Evolutionary conservation across 2,113 vertebrate genomes (phyloP).

Genomic region (Chrysochloris asiatica): DNA sequence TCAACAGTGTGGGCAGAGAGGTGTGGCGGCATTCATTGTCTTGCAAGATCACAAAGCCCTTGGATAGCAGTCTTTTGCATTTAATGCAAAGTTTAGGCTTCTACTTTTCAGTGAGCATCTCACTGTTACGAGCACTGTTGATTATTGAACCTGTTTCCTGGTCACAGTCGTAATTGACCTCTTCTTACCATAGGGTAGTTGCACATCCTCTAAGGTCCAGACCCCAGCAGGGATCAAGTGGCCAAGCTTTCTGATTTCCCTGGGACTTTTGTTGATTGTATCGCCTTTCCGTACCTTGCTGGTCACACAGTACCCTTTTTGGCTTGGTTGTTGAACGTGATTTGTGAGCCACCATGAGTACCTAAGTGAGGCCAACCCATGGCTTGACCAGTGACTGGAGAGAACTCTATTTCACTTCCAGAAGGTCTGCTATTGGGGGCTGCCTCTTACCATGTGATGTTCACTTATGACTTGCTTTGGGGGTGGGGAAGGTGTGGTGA

Average conservation of each 20-base stretch:
- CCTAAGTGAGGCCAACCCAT: slow-evolving; percentile 65
- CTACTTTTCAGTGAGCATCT: no score
- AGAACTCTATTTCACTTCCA: slow-evolving; percentile 67
- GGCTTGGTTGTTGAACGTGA: slow-evolving; percentile 73
- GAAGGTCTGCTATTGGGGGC: slow-evolving; percentile 70
- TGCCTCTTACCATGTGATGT: slow-evolving; percentile 77
- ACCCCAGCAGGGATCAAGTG: slow-evolving; percentile 19
- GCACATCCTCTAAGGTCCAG: slow-evolving; percentile 35
- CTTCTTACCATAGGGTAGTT: slow-evolving; percentile 19
- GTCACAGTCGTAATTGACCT: slow-evolving; percentile 17
- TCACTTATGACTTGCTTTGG: slow-evolving; percentile 82
- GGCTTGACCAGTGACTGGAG: slow-evolving; percentile 65
- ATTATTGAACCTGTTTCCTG: no score
- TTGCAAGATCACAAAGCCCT: no score
- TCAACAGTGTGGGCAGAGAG: no score
- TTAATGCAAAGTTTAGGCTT: no score
- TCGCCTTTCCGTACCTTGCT: slow-evolving; percentile 60
- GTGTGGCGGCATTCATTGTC: no score
- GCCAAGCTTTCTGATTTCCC: slow-evolving; percentile 51
- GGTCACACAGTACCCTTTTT: slow-evolving; percentile 31
- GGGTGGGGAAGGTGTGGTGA: slow-evolving; percentile 83
- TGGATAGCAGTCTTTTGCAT: no score
- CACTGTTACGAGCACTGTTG: no score
- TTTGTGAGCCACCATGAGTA: slow-evolving; percentile 67
- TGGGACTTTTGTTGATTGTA: slow-evolving; percentile 35